These are phyloP conservation scores for Protobothrops mucrosquamatus DNA, from an alignment of 2,113 vertebrate species.

Conservation along the genomic window DNA sequence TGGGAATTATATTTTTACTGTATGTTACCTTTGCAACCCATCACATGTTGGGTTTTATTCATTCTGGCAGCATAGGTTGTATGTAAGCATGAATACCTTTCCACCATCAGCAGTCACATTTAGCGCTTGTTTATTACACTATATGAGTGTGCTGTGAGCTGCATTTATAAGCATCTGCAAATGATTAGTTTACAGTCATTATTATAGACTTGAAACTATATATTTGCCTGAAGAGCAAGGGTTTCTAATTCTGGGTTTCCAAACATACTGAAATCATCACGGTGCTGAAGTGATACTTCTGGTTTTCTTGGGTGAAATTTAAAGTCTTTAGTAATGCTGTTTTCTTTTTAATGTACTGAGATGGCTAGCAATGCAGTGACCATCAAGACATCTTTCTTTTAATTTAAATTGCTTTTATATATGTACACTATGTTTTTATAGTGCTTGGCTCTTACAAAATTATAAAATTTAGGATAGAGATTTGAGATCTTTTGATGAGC, in stretches of 20 bases:
- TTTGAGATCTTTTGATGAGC: background rate
- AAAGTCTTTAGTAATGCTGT: background rate
- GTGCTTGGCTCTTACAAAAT: background rate
- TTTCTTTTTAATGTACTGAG: background rate
- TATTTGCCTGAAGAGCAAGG: constrained; percentile 32
- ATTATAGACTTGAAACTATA: constrained; percentile 48
- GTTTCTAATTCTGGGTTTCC: constrained; percentile 19
- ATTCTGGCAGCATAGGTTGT: constrained; percentile 46
- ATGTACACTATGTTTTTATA: background rate
- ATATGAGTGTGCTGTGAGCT: background rate
- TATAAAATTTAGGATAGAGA: background rate
- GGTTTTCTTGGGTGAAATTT: constrained; percentile 10
- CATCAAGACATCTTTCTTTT: background rate
- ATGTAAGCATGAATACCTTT: constrained; percentile 42
- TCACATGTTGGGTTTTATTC: background rate
- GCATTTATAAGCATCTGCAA: constrained; percentile 53
- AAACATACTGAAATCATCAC: constrained; percentile 32
- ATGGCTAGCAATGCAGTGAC: background rate
- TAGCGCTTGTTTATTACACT: constrained; percentile 46
- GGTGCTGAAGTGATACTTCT: constrained; percentile 41
- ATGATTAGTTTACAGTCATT: constrained; percentile 52
- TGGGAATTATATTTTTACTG: constrained; percentile 10
- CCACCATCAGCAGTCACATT: constrained; percentile 50
- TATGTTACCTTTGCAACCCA: background rate
- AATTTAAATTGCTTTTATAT: background rate